A percentile compares a stretch with the other conserved stretches of the same genome.
These are phyloP conservation scores for Parus major DNA, from an alignment of 2,113 vertebrate genomes.

Conservation along the genomic window DNA sequence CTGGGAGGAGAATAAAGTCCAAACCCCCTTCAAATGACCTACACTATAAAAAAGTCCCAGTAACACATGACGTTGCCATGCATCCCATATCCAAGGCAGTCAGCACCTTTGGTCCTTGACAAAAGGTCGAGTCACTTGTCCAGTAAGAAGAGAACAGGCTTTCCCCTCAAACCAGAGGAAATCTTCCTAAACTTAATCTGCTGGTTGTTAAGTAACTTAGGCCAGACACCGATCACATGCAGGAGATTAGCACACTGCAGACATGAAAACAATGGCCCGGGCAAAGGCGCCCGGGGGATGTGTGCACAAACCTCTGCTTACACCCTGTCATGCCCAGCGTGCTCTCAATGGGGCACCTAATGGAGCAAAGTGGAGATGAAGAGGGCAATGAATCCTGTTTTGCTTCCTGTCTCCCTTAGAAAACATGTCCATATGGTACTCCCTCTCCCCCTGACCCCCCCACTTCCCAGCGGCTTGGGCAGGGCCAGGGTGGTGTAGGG, in stretches of 20 bases:
- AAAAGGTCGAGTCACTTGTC: neutral
- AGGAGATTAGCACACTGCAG: neutral
- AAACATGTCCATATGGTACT: neutral
- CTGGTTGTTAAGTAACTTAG: slow-evolving; percentile 40
- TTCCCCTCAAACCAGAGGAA: neutral
- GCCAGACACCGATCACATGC: neutral
- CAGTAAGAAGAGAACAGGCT: neutral
- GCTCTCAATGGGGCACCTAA: fast-evolving
- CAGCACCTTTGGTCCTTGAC: neutral
- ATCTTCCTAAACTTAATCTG: slow-evolving; percentile 27
- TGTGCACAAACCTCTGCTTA: neutral
- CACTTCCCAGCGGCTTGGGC: neutral
- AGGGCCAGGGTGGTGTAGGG: slow-evolving; percentile 21
- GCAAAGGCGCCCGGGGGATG: fast-evolving
- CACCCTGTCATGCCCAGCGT: fast-evolving
- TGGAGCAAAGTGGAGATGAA: neutral
- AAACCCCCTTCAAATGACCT: neutral
- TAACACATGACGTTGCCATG: neutral
- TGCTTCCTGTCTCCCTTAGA: neutral
- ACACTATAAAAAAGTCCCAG: neutral
- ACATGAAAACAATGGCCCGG: neutral
- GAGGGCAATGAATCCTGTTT: neutral
- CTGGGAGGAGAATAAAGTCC: neutral
- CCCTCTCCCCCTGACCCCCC: neutral
- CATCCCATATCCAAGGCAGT: neutral